Evolutionary conservation across 2,113 vertebrate genomes (phyloP).

Genomic region (Sciurus niger): DNA sequence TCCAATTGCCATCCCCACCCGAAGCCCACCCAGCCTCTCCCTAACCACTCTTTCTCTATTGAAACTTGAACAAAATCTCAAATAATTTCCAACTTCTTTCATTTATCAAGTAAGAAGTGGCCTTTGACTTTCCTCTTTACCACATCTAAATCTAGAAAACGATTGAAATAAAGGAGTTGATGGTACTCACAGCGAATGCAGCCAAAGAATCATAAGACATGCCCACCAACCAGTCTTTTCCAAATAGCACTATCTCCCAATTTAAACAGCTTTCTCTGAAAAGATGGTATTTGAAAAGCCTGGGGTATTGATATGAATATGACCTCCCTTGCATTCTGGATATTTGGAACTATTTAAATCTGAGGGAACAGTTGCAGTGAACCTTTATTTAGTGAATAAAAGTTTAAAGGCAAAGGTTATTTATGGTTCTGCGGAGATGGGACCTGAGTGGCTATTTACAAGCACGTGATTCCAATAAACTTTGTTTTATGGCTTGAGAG

Average conservation of each 20-base stretch:
- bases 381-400: conserved; percentile 93
- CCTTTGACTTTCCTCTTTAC: background rate
- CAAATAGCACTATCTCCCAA: conserved; percentile 70
- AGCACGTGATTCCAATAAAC: conserved; percentile 99
- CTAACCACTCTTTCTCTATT: conserved; percentile 34
- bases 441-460: conserved; percentile 98
- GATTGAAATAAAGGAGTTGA: conserved; percentile 81
- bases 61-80: conserved; percentile 64
- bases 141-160: conserved; percentile 50
- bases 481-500: conserved; percentile 99
- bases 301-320: conserved; percentile 68
- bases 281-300: conserved; percentile 80
- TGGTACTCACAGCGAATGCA: conserved; percentile 70
- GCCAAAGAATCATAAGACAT: conserved; percentile 83
- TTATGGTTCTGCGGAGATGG: conserved; percentile 96
- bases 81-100: background rate
- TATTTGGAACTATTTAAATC: conserved; percentile 84
- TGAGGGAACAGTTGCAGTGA: conserved; percentile 86
- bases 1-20: conserved; percentile 65
- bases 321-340: conserved; percentile 78
- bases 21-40: conserved; percentile 66
- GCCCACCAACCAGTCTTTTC: conserved; percentile 71
- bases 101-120: background rate
- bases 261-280: conserved; percentile 68
- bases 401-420: conserved; percentile 99